Percentiles rank a stretch among this genome's conserved stretches.
Evolutionary conservation across 2,113 vertebrate genomes (phyloP).

Genomic region (Procavia capensis): DNA sequence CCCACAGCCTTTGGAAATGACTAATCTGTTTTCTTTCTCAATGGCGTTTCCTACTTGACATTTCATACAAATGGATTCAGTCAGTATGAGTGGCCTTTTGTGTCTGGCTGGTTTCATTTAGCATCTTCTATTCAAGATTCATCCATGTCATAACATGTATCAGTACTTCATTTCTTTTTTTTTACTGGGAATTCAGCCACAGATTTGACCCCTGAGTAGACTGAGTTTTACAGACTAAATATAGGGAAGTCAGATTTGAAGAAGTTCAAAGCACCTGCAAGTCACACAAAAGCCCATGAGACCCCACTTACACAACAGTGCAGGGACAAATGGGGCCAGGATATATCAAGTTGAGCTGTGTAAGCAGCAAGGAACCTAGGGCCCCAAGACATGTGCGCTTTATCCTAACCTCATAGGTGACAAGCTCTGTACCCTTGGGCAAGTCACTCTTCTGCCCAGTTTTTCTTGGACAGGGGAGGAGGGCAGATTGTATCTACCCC

Average conservation of each 20-base stretch:
- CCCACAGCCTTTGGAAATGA: background rate
- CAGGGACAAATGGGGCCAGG: too few species aligned
- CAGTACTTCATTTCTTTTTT: too few species aligned
- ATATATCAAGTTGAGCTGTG: too few species aligned
- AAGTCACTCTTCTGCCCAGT: background rate
- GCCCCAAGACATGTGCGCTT: background rate
- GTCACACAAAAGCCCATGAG: too few species aligned
- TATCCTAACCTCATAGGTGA: background rate
- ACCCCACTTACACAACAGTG: too few species aligned
- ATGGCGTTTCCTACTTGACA: background rate
- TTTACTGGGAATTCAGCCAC: background rate
- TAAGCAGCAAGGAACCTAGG: background rate
- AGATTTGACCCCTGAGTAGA: background rate
- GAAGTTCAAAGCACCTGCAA: background rate
- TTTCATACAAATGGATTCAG: too few species aligned
- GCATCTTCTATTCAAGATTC: too few species aligned
- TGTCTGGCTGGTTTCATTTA: too few species aligned
- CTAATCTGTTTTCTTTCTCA: background rate
- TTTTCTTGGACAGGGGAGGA: fast-evolving
- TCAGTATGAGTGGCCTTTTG: too few species aligned
- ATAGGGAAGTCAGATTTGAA: too few species aligned
- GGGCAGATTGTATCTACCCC: background rate
- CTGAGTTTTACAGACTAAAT: background rate
- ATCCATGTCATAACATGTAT: too few species aligned
- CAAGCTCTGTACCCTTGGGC: background rate